A percentile compares a stretch with the other conserved stretches of the same genome.
These are phyloP conservation scores for Hyphantria cunea DNA, from an alignment of 1,140 invertebrate genomes.

Conservation along the genomic window DNA sequence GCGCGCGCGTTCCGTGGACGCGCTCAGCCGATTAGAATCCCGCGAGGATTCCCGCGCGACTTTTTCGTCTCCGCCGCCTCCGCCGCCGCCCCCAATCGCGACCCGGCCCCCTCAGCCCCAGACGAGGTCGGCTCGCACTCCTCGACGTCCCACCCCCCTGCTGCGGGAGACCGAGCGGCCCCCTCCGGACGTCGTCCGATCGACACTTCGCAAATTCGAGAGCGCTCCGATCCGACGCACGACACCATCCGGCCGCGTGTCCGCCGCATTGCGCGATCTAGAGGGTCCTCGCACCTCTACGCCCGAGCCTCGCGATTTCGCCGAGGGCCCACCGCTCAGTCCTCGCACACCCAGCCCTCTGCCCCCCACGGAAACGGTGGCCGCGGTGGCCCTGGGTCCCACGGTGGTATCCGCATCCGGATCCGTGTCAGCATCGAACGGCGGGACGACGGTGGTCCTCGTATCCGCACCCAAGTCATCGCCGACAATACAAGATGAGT, in stretches of 20 bases:
- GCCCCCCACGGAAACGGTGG: slow-evolving; percentile 36
- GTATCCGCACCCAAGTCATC: background rate
- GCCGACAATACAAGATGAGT: slow-evolving; percentile 1
- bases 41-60: slow-evolving; percentile 49
- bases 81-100: slow-evolving; percentile 46
- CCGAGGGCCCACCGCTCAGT: slow-evolving; percentile 7
- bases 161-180: slow-evolving; percentile 91
- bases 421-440: no score
- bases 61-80: slow-evolving; percentile 44
- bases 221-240: slow-evolving; percentile 83
- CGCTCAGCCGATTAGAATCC: slow-evolving; percentile 85
- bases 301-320: slow-evolving; percentile 57
- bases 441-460: slow-evolving; percentile 13
- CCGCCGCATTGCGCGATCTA: slow-evolving; percentile 59
- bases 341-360: slow-evolving; percentile 53
- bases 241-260: slow-evolving; percentile 65
- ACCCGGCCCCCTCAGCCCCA: slow-evolving; percentile 84
- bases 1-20: slow-evolving; percentile 92
- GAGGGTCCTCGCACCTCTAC: slow-evolving; percentile 60
- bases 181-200: slow-evolving; percentile 92
- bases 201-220: slow-evolving; percentile 92
- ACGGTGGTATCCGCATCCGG: no score
- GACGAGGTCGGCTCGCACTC: slow-evolving; percentile 63
- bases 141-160: slow-evolving; percentile 86
- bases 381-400: background rate